Percentiles rank a stretch among this genome's conserved stretches.
phyloP scores from a whole-genome alignment of 2,797 vertebrate species.

The Molossus alvarezi region DNA sequence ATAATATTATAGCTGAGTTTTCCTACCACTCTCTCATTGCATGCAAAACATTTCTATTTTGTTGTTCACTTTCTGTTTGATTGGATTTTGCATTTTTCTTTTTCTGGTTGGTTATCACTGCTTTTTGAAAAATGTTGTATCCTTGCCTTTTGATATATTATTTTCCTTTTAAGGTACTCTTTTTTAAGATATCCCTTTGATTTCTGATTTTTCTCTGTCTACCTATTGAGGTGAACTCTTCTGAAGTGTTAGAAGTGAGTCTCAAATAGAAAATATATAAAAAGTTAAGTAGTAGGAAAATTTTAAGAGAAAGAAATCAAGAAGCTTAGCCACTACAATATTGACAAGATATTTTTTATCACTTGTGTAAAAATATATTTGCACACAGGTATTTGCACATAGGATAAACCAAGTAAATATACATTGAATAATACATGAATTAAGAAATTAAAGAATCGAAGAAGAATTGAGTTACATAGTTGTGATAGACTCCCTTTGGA shows the following conservation, averaged over 20 bases:
- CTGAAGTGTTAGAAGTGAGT: neutral
- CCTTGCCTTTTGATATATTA: neutral
- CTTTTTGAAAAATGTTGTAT: neutral
- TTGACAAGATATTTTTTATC: neutral
- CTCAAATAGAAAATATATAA: neutral
- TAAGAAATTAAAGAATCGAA: constrained; percentile 1
- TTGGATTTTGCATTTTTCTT: neutral
- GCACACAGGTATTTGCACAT: neutral
- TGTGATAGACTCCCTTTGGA: neutral
- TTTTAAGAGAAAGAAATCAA: neutral
- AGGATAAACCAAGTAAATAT: neutral
- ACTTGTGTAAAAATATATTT: neutral
- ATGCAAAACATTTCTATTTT: neutral
- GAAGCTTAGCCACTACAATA: neutral
- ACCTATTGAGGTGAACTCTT: neutral
- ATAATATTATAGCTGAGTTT: neutral
- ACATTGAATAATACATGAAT: neutral
- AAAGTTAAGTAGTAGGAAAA: neutral
- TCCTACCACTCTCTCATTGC: neutral
- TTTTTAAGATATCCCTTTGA: neutral
- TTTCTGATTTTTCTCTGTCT: neutral
- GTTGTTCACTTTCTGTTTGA: neutral
- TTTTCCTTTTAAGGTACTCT: neutral
- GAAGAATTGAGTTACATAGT: neutral
- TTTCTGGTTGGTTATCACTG: neutral